Evolutionary conservation across 2,888 invertebrate genomes (phyloP), one percentile per base, ranked within the genome.

Genomic region (Allygus modestus): DNA sequence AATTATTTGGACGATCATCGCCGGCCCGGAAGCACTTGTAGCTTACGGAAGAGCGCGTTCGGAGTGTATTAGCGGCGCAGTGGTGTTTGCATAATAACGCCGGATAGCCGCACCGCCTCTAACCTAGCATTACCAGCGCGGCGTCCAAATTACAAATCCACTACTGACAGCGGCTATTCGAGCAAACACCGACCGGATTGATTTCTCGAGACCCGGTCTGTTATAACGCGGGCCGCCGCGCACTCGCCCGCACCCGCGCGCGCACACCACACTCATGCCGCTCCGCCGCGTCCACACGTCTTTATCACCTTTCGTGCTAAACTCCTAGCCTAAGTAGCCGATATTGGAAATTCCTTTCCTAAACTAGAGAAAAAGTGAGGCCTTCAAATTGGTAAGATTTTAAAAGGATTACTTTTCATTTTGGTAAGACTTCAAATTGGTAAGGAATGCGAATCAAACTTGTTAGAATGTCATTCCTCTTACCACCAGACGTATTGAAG

Each of bases 71-170:
- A 51, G 51, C 51, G 51, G 51, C 28, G 20, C 54, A 2, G 23
- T 7, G 65, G 71, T 41, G 71, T 71, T 71, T 41, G 71, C 71
- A 71, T 71, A 71, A 71, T 71, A 41, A 71, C 71, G 71, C 41
- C n/a, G 9, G 41, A n/a, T 28, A 41, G 31, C 69, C 33, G 69
- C 31, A 11, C 1, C 41, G 15, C 73, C n/a, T n/a, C n/a, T 20
- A 77, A 43, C 75, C 75, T 20, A 12, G 28, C 75, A 77, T 77
- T 73, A 73, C 73, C 33, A 0, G 71, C 71, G 75, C 75, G 75
- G 75, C 75, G 51, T 77, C 43, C 75, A 77, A 77, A 77, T 77
- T 77, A 77, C 75, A 77, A 77, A 77, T 77, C 75, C 75, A 77
- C 75, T 77, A 77, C 75, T 77, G 75, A 77, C 75, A 46, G 43